Evolutionary conservation across 1,140 invertebrate genomes (phyloP).

Genomic region (Brachionus rotundiformis): DNA sequence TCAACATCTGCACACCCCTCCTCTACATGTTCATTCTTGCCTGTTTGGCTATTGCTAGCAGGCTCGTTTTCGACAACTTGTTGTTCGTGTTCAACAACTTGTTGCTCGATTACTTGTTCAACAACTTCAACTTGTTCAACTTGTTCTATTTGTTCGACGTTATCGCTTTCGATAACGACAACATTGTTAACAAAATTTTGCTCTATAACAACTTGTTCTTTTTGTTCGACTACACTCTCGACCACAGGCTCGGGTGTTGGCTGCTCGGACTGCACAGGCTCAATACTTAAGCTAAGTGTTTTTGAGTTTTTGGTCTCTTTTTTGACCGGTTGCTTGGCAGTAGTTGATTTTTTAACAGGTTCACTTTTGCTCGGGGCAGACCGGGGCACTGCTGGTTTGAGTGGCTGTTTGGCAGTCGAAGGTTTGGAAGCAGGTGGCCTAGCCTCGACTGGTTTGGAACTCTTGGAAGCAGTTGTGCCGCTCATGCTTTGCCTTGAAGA

Average conservation of each 20-base stretch:
- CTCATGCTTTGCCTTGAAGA: neutral
- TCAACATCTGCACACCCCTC: constrained; percentile 30
- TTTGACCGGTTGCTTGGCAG: constrained; percentile 13
- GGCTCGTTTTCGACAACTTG: neutral
- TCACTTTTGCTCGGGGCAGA: neutral
- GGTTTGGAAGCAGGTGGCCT: neutral
- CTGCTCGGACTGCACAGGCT: neutral
- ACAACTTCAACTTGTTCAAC: constrained; percentile 46
- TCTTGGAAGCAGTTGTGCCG: neutral
- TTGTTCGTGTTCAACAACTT: constrained; percentile 32
- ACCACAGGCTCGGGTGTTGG: constrained; percentile 55
- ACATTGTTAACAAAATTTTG: constrained; percentile 46
- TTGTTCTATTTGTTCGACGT: constrained; percentile 51
- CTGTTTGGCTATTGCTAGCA: neutral
- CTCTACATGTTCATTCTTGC: constrained; percentile 35
- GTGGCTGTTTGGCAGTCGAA: neutral
- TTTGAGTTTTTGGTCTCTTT: constrained; percentile 47
- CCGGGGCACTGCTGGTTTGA: neutral
- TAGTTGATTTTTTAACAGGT: neutral
- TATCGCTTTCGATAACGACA: constrained; percentile 47
- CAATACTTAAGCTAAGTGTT: neutral
- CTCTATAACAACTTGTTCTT: constrained; percentile 53
- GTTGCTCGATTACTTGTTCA: constrained; percentile 52
- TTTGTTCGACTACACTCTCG: constrained; percentile 55
- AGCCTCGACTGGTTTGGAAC: neutral